phyloP scores from a whole-genome alignment of 2,888 invertebrate species.

The Drosophila affinis region DNA sequence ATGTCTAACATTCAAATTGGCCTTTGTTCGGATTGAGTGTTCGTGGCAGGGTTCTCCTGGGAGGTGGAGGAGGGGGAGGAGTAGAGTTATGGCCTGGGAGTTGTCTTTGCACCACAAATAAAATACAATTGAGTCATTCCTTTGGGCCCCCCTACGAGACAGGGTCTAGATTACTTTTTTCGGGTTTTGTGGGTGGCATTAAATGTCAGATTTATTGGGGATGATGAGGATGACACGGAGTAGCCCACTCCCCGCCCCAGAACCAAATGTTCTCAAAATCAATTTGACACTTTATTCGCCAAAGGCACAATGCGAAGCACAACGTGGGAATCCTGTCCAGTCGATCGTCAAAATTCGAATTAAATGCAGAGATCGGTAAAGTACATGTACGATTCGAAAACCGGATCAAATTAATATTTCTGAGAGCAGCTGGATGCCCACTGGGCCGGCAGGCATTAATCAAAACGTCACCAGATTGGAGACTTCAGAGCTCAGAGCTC shows the following conservation, averaged over 20 bases:
- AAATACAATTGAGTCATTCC: conserved; percentile 73
- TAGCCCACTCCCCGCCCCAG: conserved; percentile 6
- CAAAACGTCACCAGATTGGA: conserved; percentile 71
- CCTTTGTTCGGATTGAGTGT: conserved; percentile 55
- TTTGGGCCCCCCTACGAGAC: conserved; percentile 30
- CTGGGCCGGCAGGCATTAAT: conserved; percentile 48
- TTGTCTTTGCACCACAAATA: conserved; percentile 46
- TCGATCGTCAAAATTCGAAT: conserved; percentile 47
- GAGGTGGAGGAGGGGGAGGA: not conserved
- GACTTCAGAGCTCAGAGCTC: not conserved
- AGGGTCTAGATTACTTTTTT: conserved; percentile 55
- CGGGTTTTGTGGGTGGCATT: conserved; percentile 72
- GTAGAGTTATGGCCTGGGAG: conserved; percentile 53
- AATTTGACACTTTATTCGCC: conserved; percentile 71
- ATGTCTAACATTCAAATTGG: conserved; percentile 75
- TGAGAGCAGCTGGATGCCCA: conserved; percentile 29
- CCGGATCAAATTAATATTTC: conserved; percentile 47
- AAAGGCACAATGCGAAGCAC: conserved; percentile 40
- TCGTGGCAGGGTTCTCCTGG: conserved; percentile 22
- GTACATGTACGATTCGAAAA: conserved; percentile 29
- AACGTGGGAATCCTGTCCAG: conserved; percentile 67
- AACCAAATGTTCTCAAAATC: conserved; percentile 61
- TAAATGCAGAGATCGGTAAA: conserved; percentile 45
- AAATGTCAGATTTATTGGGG: conserved; percentile 78
- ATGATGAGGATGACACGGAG: conserved; percentile 25